Evolutionary conservation across 2,113 vertebrate genomes (phyloP).

Genomic region (Myrmophylax atrothorax): DNA sequence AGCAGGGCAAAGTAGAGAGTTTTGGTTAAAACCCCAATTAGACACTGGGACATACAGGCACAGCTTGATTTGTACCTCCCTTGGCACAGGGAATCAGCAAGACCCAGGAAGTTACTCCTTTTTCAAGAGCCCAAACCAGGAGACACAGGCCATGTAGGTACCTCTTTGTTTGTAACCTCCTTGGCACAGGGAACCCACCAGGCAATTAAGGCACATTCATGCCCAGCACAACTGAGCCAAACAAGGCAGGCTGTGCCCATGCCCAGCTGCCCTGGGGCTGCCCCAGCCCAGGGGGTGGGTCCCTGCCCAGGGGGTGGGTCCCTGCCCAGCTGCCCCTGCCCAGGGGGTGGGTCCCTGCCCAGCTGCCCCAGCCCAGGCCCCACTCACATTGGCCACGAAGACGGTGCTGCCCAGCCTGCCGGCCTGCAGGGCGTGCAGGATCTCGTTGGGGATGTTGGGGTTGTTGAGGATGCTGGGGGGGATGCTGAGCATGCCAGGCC

Average conservation of each 20-base stretch:
- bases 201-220: too few species aligned
- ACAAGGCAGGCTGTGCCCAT: too few species aligned
- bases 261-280: not conserved
- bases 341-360: not conserved
- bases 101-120: not conserved
- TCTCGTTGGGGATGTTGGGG: constrained; percentile 95
- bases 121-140: not conserved
- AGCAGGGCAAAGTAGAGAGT: fast-evolving
- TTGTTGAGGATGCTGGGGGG: constrained; percentile 96
- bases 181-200: not conserved
- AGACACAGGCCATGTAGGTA: not conserved
- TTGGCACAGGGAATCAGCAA: not conserved
- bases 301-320: too few species aligned
- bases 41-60: not conserved
- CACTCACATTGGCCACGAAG: constrained; percentile 95
- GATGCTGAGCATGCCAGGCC: constrained; percentile 90
- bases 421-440: constrained; percentile 95
- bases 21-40: not conserved
- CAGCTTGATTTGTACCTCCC: not conserved
- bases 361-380: not conserved
- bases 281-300: too few species aligned
- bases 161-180: not conserved
- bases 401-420: constrained; percentile 94
- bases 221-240: too few species aligned
- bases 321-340: too few species aligned